Base-by-base conservation (phyloP, 2,797 vertebrate species). In the Rousettus madagascariensis region DNA sequence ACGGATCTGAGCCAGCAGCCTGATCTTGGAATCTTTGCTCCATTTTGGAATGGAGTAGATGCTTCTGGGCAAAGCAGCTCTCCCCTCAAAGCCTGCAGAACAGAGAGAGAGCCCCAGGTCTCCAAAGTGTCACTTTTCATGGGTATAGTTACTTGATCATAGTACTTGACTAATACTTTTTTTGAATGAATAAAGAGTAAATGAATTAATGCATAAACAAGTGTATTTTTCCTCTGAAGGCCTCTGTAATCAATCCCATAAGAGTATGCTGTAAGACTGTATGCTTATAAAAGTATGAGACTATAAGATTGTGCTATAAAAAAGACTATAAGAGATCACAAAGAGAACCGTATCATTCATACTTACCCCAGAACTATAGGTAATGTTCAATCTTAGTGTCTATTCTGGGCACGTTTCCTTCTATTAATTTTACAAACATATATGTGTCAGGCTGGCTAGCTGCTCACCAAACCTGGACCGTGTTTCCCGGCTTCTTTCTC, bases 161-260 rank as follows among this genome's bases (percentile, higher is more conserved):
- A 75, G n/a, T 12, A 43, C n/a, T 78, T 92, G 79, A 57, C 66
- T 30, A 59, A 69, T 51, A 38, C 49, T 22, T 89, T 85, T 65
- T 82, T 55, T 87, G n/a, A 89, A 57, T 84, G 43, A 93, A 86
- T 57, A 51, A 92, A 95, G 63, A 66, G 41, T 74, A 43, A 74
- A 28, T 0, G 9, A 82, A 90, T 75, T 86, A 83, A 86, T 61
- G 22, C 13, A 59, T 22, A 24, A 51, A n/a, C 28, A 71, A 75
- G 74, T 36, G 71, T 66, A 30, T 30, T 46, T 33, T 89, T 94
- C 68, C 36, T 80, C 57, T 71, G 78, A 57, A 61, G 69, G 71
- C 30, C 2, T 33, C 20, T 49, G n/a, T 69, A 82, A 90, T 63
- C 6, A 84, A 89, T 59, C 77, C 57, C n/a, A 33, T 5, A 65